Evolutionary conservation across 2,888 invertebrate genomes (phyloP).

Genomic region (Rhamnusium bicolor): DNA sequence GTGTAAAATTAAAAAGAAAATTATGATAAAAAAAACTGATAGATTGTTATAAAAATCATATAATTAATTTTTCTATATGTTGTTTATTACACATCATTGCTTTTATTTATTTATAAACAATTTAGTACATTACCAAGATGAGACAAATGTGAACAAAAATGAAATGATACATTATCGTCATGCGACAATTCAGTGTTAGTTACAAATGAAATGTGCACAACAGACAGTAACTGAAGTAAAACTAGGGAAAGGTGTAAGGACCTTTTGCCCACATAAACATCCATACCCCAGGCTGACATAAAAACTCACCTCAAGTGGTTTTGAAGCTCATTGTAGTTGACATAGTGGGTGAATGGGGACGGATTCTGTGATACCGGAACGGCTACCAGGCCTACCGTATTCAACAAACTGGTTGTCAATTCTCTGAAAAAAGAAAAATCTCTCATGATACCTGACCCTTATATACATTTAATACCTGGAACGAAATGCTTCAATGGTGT

Average conservation of each 20-base stretch:
- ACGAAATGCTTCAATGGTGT: too few relatives aligned
- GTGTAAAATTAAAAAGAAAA: too few relatives aligned
- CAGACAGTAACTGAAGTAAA: conserved; percentile 51
- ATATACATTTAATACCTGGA: too few relatives aligned
- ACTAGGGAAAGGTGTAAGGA: conserved; percentile 13
- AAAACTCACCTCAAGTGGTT: conserved; percentile 83
- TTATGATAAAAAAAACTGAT: too few relatives aligned
- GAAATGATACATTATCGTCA: conserved; percentile 43
- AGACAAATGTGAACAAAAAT: conserved; percentile 3
- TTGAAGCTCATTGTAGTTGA: conserved; percentile 89
- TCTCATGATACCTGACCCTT: not conserved
- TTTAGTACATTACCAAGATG: not conserved
- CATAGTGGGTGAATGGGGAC: conserved; percentile 81
- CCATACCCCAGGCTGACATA: not conserved
- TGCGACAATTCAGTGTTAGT: conserved; percentile 65
- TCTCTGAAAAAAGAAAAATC: not conserved
- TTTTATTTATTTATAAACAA: not conserved
- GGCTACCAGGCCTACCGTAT: conserved; percentile 73
- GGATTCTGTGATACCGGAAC: conserved; percentile 73
- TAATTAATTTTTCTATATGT: too few relatives aligned
- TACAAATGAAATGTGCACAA: conserved; percentile 64
- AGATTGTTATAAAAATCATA: too few relatives aligned
- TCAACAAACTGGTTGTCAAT: conserved; percentile 65
- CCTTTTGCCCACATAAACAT: conserved; percentile 33
- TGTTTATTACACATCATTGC: not conserved